Conservation (phyloP, 2,888 invertebrate genomes). For the Odontomyia ornata region DNA sequence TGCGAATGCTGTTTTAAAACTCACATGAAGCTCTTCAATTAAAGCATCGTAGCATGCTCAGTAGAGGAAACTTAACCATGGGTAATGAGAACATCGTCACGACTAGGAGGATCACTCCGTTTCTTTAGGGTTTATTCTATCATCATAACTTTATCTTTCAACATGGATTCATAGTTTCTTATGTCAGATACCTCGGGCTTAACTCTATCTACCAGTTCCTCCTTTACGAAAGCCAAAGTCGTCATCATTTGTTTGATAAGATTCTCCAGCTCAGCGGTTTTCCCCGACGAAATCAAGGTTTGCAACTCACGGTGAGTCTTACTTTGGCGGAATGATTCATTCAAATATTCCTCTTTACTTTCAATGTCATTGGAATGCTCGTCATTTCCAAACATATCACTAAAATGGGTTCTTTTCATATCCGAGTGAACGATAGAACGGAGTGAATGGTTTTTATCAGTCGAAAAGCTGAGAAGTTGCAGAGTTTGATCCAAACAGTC, state of each 20-base stretch:
- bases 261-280: conserved; percentile 60
- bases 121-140: conserved; percentile 68
- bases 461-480: conserved; percentile 73
- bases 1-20: no score
- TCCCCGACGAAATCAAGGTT: conserved; percentile 45
- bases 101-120: conserved; percentile 65
- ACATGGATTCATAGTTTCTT: conserved; percentile 72
- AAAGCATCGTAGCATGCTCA: no score
- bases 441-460: conserved; percentile 75
- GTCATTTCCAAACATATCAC: conserved; percentile 55
- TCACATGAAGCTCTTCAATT: no score
- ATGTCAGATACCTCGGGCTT: conserved; percentile 59
- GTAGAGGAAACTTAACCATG: no score
- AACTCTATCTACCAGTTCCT: conserved; percentile 68
- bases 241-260: conserved; percentile 59
- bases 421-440: conserved; percentile 70
- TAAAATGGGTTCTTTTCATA: conserved; percentile 61
- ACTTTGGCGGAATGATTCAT: conserved; percentile 40
- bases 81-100: no score
- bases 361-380: conserved; percentile 59
- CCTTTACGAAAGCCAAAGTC: conserved; percentile 60
- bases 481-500: conserved; percentile 79
- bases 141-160: conserved; percentile 56
- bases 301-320: conserved; percentile 7
- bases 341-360: conserved; percentile 35